Evolutionary conservation across 2,888 invertebrate species (phyloP), one percentile per base, ranked within the genome.

Genomic region (Unio pictorum): DNA sequence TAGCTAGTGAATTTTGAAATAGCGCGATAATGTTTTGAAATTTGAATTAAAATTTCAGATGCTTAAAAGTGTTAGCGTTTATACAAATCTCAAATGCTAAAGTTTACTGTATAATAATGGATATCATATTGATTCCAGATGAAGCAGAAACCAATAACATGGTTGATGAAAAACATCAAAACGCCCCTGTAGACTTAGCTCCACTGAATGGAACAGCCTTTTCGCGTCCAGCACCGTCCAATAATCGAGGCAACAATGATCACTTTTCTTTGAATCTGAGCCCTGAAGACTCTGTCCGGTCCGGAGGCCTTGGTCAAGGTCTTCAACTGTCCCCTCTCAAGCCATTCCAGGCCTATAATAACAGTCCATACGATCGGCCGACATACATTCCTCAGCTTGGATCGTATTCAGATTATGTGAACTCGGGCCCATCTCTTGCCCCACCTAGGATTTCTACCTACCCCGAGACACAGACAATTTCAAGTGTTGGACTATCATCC

Each of bases 341-440:
- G 67, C 76, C 82, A 8, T 81, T 81, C 55, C 72, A 74, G 11
- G 64, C 81, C 0, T 74, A 81, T 64, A 80, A 74, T 67, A 63
- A 69, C 15, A 69, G 69, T 34, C 34, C 74, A 11, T 83, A 79
- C 64, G 84, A 84, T 34, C 73, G 81, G 64, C 75, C 81, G 3
- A 71, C 83, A 0, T 86, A 86, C 60, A 66, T 86, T 55, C 80
- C 84, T 34, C 82, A 83, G 61, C 80, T 84, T 70, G 78, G 79
- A 61, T 74, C 86, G 6, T 84, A 84, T 68, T 72, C 82, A 18
- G 86, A 84, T 34, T 83, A 83, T 62, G 79, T 83, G 64, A 79
- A 72, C 61, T 77, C 80, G 4, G 70, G 76, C 60, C 67, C 71
- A 18, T 73, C 77, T 3, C 69, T 77, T 61, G 62, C 76, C 23